Conservation (phyloP, 1,140 invertebrate species). For the Ceratosolen fusciceps region DNA sequence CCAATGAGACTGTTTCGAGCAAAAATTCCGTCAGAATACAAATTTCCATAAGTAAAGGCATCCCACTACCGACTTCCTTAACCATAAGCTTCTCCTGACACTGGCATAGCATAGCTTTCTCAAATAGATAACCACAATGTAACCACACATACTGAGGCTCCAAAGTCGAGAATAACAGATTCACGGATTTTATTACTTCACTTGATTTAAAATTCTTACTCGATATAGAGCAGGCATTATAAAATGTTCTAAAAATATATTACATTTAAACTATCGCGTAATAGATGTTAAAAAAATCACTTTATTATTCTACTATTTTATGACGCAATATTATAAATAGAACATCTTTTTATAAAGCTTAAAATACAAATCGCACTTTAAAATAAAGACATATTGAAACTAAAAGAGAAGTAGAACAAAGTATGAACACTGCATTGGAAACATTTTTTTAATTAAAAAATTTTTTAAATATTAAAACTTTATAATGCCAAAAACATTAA, state of each 20-base stretch:
- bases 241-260: conserved; percentile 68
- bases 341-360: background rate
- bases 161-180: conserved; percentile 87
- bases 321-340: background rate
- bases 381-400: no score
- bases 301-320: background rate
- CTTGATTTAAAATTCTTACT: conserved; percentile 63
- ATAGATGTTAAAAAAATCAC: background rate
- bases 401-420: no score
- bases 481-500: no score
- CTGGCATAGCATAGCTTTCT: conserved; percentile 70
- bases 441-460: no score
- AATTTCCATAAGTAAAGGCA: conserved; percentile 76
- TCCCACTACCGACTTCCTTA: conserved; percentile 75
- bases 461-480: no score
- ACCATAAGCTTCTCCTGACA: conserved; percentile 55
- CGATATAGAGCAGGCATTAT: conserved; percentile 67
- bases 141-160: conserved; percentile 91
- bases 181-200: conserved; percentile 86
- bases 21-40: conserved; percentile 85
- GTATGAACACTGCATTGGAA: no score
- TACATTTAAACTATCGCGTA: background rate
- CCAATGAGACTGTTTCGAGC: conserved; percentile 84
- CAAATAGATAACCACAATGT: conserved; percentile 82
- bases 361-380: no score